Evolutionary conservation across 2,113 vertebrate species (phyloP).

Genomic region (Colistium nudipinnis): DNA sequence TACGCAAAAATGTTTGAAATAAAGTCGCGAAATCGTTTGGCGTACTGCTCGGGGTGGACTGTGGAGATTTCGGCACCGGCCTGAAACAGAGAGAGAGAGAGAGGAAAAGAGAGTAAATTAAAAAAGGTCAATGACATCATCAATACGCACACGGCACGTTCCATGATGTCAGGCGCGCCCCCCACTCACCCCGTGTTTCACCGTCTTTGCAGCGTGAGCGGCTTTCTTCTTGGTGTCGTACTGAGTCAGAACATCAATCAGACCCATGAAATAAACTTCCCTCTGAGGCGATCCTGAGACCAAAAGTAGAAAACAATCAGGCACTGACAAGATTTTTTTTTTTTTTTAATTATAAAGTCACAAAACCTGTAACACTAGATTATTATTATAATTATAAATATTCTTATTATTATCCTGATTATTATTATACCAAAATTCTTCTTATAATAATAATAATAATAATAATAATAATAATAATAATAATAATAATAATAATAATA

Average conservation of each 20-base stretch:
- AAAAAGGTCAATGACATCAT: neutral
- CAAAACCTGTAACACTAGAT: too few species aligned
- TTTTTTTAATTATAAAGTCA: too few species aligned
- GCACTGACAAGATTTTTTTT: too few species aligned
- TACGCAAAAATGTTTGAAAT: conserved; percentile 90
- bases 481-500: too few species aligned
- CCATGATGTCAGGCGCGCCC: neutral
- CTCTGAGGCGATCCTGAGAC: conserved; percentile 86
- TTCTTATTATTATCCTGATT: too few species aligned
- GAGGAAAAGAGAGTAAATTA: neutral
- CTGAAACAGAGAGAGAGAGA: conserved; percentile 67
- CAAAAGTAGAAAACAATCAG: conserved; percentile 28
- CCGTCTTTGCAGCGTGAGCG: conserved; percentile 91
- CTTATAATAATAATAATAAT: too few species aligned
- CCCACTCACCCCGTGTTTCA: conserved; percentile 92
- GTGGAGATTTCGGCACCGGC: conserved; percentile 93
- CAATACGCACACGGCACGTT: neutral
- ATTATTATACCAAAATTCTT: too few species aligned
- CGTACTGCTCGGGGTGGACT: conserved; percentile 90
- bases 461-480: too few species aligned
- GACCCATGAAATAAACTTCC: conserved; percentile 93
- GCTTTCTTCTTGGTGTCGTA: conserved; percentile 95
- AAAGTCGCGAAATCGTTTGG: conserved; percentile 91
- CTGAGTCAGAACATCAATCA: conserved; percentile 91
- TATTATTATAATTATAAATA: too few species aligned